These are phyloP conservation scores for Drosophila pseudotakahashii DNA, from an alignment of 2,888 invertebrate species.

Conservation along the genomic window DNA sequence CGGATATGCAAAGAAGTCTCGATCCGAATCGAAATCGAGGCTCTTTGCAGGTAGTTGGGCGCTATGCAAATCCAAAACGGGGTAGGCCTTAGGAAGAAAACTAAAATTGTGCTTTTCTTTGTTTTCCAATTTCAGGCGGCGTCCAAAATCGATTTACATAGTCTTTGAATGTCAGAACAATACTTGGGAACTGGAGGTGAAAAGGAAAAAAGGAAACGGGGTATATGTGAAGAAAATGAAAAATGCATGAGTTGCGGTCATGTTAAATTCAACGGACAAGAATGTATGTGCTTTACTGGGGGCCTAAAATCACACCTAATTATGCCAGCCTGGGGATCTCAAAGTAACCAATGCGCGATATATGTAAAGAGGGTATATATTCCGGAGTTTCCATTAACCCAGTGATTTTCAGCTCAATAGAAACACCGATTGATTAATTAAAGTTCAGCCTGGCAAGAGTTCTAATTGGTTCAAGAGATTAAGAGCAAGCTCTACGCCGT, in stretches of 20 bases:
- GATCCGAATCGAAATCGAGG: conserved; percentile 16
- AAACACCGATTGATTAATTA: conserved; percentile 15
- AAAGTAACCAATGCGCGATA: neutral
- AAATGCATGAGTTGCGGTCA: conserved; percentile 72
- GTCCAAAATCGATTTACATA: conserved; percentile 66
- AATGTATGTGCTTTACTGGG: conserved; percentile 17
- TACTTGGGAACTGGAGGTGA: conserved; percentile 10
- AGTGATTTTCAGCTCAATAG: neutral
- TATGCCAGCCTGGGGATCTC: conserved; percentile 24
- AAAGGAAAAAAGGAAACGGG: conserved; percentile 8
- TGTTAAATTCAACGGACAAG: conserved; percentile 70
- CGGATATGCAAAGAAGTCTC: conserved; percentile 42
- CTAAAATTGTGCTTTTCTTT: conserved; percentile 33
- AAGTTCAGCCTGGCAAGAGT: conserved; percentile 27
- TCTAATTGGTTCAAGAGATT: conserved; percentile 43
- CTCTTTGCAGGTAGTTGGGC: conserved; percentile 39
- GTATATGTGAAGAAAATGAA: conserved; percentile 55
- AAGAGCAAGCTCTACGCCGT: conserved; percentile 15
- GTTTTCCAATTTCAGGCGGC: conserved; percentile 52
- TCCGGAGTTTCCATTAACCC: conserved; percentile 7
- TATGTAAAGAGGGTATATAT: neutral
- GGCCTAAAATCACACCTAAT: conserved; percentile 34
- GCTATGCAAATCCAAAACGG: conserved; percentile 37
- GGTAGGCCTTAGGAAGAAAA: conserved; percentile 20
- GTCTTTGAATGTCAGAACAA: conserved; percentile 60